phyloP scores from a whole-genome alignment of 2,113 vertebrate species.

The Corythornis vintsioides region DNA sequence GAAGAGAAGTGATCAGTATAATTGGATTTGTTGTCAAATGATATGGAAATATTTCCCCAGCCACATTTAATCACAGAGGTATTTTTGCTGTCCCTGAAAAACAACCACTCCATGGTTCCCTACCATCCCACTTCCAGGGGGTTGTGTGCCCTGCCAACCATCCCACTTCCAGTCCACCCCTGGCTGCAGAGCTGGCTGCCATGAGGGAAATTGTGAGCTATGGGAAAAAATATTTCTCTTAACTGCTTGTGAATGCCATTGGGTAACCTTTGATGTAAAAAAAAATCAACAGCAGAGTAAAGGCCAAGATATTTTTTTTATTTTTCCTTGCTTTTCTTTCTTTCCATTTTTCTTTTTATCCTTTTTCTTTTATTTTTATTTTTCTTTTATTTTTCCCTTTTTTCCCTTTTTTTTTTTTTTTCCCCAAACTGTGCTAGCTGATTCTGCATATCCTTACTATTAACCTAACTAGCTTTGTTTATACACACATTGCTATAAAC shows the following conservation, averaged over 20 bases:
- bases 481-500: not conserved
- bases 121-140: too few relatives aligned
- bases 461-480: not conserved
- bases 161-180: not conserved
- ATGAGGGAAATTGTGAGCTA: not conserved
- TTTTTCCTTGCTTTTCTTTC: too few relatives aligned
- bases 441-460: not conserved
- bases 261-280: not conserved
- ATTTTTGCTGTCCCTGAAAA: not conserved
- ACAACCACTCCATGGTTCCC: not conserved
- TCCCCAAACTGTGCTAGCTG: not conserved
- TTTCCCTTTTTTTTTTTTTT: too few relatives aligned
- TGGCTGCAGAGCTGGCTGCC: not conserved
- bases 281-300: not conserved
- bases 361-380: not conserved
- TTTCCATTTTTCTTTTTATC: too few relatives aligned
- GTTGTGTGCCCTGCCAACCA: too few relatives aligned
- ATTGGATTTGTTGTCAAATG: not conserved
- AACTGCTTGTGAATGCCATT: not conserved
- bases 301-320: slow-evolving; percentile 4
- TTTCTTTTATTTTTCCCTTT: not conserved
- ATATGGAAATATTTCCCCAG: not conserved
- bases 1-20: not conserved
- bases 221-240: not conserved
- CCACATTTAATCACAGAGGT: not conserved